phyloP scores from a whole-genome alignment of 2,888 invertebrate genomes.

The Odontocerum albicorne region DNA sequence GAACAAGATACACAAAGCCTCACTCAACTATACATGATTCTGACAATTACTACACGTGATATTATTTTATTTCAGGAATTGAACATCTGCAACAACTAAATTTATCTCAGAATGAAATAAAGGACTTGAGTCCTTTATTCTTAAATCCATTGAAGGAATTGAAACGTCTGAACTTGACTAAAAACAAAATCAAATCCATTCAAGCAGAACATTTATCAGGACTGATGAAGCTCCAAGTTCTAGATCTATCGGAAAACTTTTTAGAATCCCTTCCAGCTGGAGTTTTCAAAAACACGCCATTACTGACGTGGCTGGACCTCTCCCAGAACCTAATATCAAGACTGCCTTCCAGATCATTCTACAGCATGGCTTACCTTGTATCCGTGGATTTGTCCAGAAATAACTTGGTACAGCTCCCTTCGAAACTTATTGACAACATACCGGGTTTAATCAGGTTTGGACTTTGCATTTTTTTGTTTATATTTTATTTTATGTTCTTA shows the following conservation, averaged over 20 bases:
- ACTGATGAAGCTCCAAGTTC: constrained; percentile 8
- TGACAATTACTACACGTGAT: not conserved
- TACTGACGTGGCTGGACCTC: constrained; percentile 12
- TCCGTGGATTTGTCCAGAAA: constrained; percentile 23
- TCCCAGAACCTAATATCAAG: constrained; percentile 19
- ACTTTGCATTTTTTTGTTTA: too few species aligned
- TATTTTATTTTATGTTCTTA: too few species aligned
- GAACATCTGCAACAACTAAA: constrained; percentile 21
- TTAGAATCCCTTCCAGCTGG: constrained; percentile 18
- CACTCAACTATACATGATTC: too few species aligned
- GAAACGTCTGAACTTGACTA: constrained; percentile 18
- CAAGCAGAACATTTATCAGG: constrained; percentile 10
- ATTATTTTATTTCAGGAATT: constrained; percentile 19
- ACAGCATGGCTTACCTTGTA: not conserved
- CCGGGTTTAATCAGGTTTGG: constrained; percentile 20
- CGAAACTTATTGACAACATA: constrained; percentile 18
- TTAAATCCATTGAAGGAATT: constrained; percentile 19
- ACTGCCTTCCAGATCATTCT: constrained; percentile 16
- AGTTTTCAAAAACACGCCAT: constrained; percentile 11
- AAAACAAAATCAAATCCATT: constrained; percentile 23
- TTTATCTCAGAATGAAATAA: constrained; percentile 21
- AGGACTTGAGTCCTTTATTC: constrained; percentile 7
- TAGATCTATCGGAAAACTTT: constrained; percentile 21
- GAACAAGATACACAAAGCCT: too few species aligned
- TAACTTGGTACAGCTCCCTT: constrained; percentile 17